Evolutionary conservation across 1,140 invertebrate species (phyloP).

Genomic region (Marisa cornuarietis): DNA sequence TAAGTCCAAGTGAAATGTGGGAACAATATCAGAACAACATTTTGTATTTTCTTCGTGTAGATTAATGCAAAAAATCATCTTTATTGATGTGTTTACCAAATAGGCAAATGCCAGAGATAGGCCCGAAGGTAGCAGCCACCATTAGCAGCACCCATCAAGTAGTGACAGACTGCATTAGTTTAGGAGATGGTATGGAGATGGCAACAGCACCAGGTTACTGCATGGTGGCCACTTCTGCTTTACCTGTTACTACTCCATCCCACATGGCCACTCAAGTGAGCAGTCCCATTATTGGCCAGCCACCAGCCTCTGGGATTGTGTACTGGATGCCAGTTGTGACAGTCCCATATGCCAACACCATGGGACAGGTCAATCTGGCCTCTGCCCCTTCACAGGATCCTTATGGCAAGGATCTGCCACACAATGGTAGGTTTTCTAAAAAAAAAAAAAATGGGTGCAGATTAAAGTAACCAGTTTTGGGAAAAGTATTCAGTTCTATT

Average conservation of each 20-base stretch:
- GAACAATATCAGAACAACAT: not conserved
- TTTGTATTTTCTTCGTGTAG: not conserved
- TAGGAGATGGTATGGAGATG: not conserved
- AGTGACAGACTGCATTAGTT: conserved; percentile 2
- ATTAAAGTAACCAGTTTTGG: too few relatives aligned
- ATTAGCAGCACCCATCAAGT: not conserved
- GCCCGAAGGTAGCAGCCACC: not conserved
- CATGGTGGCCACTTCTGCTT: conserved; percentile 20
- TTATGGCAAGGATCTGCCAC: conserved; percentile 51
- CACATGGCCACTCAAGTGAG: not conserved
- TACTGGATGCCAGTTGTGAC: conserved; percentile 31
- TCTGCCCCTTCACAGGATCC: conserved; percentile 51
- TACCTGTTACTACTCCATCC: conserved; percentile 9
- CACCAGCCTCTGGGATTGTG: not conserved
- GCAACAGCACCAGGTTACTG: conserved; percentile 1
- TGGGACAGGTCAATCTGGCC: conserved; percentile 51
- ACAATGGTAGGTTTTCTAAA: conserved; percentile 32
- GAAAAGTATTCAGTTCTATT: too few relatives aligned
- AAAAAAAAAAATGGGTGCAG: too few relatives aligned
- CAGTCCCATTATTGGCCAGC: conserved; percentile 6
- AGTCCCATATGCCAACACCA: conserved; percentile 51
- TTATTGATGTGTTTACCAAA: not conserved
- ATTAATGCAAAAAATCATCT: too few relatives aligned
- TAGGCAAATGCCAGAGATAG: not conserved
- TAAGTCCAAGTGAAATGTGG: too few relatives aligned